Evolutionary conservation across 2,113 vertebrate genomes (phyloP), one percentile per base, ranked within the genome.

Genomic region (Protomyctophum bolini): DNA sequence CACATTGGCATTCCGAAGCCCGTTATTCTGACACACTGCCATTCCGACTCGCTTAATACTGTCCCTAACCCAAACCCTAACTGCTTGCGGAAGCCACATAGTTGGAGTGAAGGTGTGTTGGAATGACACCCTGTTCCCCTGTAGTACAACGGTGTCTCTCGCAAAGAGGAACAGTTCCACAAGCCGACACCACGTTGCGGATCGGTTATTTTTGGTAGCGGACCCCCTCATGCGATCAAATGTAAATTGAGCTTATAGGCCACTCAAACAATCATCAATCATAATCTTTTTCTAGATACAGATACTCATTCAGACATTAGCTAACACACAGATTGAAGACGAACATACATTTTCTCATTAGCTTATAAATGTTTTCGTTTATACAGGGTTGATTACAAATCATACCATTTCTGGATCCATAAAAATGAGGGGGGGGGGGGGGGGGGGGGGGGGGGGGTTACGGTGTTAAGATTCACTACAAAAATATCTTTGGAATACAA

Each of bases 401-500:
- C 63, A 73, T 65, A 72, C 77, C 78, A 83, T 89, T 60, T 84
- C 90, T 93, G 93, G 90, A 83, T 76, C 49, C 87, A 93, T 84
- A 85, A 90, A 41, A 91, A 93, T 87, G 92, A 76, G 64, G 91
- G 74, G 66, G 45, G 68, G 71, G 72, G 74, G 63, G 74, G 63
- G 67, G 65, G 72, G 49, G 70, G 81, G 74, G 64, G 91, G 74
- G 66, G 45, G 74, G 63, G 74, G 63, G 65, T 21, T 21, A 21
- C 21, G 65, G 72, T 46, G 70, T 80, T 78, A 75, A 73, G 72
- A 71, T 63, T 78, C 65, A 52, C 75, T 68, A 87, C 15, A 85
- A 71, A 74, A 72, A 82, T 60, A 86, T 96, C 96, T 98, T 97
- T 97, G 96, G 97, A 97, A 95, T 92, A 89, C 84, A 41, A 41